Percentiles rank a stretch among this genome's conserved stretches.
These are phyloP conservation scores for Drosophila teissieri DNA, from an alignment of 1,140 invertebrate genomes.

Conservation along the genomic window DNA sequence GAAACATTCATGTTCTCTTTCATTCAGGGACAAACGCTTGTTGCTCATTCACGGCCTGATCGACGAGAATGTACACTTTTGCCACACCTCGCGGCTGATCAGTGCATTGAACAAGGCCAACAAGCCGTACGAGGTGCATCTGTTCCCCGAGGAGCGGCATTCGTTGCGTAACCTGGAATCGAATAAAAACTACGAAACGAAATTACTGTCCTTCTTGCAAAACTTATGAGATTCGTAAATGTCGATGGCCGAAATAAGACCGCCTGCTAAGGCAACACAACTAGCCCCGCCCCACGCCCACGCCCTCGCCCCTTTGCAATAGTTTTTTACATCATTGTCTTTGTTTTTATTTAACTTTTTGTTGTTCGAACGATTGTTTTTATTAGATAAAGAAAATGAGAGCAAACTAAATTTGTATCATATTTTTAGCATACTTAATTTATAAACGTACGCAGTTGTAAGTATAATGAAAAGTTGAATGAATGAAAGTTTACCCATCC, in stretches of 20 bases:
- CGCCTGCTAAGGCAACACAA: constrained; percentile 23
- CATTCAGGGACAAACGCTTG: constrained; percentile 92
- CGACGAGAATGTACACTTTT: constrained; percentile 99
- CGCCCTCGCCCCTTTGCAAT: constrained; percentile 17
- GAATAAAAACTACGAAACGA: constrained; percentile 98
- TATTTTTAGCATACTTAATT: constrained; percentile 37
- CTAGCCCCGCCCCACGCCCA: neutral
- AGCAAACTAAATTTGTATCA: constrained; percentile 33
- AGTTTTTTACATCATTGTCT: constrained; percentile 31
- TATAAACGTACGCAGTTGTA: constrained; percentile 35
- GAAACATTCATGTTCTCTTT: neutral
- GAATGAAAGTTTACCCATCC: constrained; percentile 14
- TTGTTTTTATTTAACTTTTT: constrained; percentile 43
- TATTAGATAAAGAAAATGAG: constrained; percentile 41
- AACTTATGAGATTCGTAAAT: constrained; percentile 88
- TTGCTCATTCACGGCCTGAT: constrained; percentile 99
- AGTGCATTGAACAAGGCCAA: constrained; percentile 95
- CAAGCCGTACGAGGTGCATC: constrained; percentile 95
- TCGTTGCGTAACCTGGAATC: constrained; percentile 96
- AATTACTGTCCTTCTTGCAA: constrained; percentile 95
- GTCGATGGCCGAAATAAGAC: constrained; percentile 19
- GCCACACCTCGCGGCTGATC: constrained; percentile 96
- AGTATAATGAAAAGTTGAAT: constrained; percentile 32
- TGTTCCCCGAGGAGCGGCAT: constrained; percentile 98
- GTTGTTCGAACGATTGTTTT: constrained; percentile 38